These are phyloP conservation scores for Sarcophaga bullata DNA, from an alignment of 1,140 invertebrate species.

Conservation along the genomic window DNA sequence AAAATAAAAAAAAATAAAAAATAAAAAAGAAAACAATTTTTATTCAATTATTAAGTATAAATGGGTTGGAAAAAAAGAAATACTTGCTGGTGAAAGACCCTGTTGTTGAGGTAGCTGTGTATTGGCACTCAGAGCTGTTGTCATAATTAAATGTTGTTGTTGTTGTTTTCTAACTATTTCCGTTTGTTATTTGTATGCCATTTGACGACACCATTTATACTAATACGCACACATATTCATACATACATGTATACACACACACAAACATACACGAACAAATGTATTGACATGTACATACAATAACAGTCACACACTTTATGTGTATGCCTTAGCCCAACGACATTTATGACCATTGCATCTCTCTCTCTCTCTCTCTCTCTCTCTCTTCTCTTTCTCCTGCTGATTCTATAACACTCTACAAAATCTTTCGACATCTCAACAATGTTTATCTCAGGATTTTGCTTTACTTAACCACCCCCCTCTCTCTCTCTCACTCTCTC, in stretches of 20 bases:
- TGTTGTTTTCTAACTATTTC: constrained; percentile 17
- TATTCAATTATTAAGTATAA: too few species aligned
- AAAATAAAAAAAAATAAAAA: too few species aligned
- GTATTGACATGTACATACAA: neutral
- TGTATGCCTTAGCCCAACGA: neutral
- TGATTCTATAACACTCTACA: neutral
- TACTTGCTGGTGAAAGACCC: too few species aligned
- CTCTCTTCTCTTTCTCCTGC: neutral
- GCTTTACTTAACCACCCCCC: neutral
- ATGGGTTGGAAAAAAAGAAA: too few species aligned
- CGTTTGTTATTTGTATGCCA: constrained; percentile 12
- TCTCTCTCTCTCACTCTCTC: neutral
- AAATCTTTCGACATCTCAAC: too few species aligned
- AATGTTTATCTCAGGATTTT: neutral
- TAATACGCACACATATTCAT: neutral
- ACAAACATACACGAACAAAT: neutral
- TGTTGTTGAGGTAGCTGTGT: neutral
- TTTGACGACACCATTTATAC: constrained; percentile 2
- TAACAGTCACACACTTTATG: neutral
- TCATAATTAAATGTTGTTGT: constrained; percentile 29
- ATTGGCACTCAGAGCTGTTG: neutral
- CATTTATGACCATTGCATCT: constrained; percentile 39
- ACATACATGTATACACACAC: neutral
- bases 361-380: neutral
- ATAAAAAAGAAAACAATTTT: too few species aligned